These are phyloP conservation scores for Agonopterix subpropinquella DNA, from an alignment of 2,888 invertebrate genomes.

Conservation along the genomic window DNA sequence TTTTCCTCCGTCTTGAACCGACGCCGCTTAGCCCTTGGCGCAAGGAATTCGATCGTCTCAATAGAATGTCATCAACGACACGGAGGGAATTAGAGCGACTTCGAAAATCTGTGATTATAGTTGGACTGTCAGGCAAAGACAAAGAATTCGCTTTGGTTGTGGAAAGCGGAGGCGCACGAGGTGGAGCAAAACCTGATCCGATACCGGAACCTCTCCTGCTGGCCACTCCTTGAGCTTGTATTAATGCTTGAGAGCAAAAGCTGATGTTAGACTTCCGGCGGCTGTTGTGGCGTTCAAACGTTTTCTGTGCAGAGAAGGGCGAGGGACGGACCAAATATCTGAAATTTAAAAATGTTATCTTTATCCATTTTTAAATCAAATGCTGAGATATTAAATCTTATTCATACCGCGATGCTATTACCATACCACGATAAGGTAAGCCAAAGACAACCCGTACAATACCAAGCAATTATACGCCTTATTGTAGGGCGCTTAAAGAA, in stretches of 20 bases:
- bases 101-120: slow-evolving; percentile 85
- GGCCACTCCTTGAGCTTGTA: slow-evolving; percentile 68
- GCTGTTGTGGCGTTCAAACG: slow-evolving; percentile 94
- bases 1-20: slow-evolving; percentile 83
- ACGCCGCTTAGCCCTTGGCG: slow-evolving; percentile 86
- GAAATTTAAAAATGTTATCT: slow-evolving; percentile 25
- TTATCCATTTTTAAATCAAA: too few relatives aligned
- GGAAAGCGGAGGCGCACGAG: slow-evolving; percentile 85
- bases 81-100: slow-evolving; percentile 91
- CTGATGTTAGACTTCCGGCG: slow-evolving; percentile 93
- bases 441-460: too few relatives aligned
- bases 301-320: slow-evolving; percentile 96
- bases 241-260: slow-evolving; percentile 88
- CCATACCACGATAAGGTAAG: too few relatives aligned
- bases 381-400: too few relatives aligned
- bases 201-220: slow-evolving; percentile 83
- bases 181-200: slow-evolving; percentile 77
- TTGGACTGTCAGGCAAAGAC: slow-evolving; percentile 92
- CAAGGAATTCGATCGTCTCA: slow-evolving; percentile 88
- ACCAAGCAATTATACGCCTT: too few relatives aligned
- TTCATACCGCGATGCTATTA: too few relatives aligned
- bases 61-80: slow-evolving; percentile 89
- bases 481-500: too few relatives aligned
- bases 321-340: slow-evolving; percentile 95
- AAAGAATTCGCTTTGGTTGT: slow-evolving; percentile 92